Conservation (phyloP, 1,140 invertebrate genomes). For the Triops cancriformis region DNA sequence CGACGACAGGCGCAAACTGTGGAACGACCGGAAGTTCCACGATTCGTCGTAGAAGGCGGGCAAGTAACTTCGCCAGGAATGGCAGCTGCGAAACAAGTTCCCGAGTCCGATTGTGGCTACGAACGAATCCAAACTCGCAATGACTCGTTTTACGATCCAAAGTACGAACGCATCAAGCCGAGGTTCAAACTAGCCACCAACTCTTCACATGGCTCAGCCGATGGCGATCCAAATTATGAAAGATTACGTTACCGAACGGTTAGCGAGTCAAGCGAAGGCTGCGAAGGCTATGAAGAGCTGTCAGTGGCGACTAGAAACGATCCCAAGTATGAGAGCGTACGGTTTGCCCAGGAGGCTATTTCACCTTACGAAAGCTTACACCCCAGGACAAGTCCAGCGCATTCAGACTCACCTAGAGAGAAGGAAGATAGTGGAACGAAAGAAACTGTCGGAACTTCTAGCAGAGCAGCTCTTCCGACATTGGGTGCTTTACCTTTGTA, state of each 20-base stretch:
- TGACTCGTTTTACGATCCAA: constrained; percentile 25
- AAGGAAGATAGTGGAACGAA: not conserved
- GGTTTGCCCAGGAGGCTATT: not conserved
- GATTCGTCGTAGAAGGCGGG: constrained; percentile 5
- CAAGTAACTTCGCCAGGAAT: constrained; percentile 17
- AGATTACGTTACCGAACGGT: constrained; percentile 37
- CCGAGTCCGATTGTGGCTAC: constrained; percentile 27
- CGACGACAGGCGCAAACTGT: constrained; percentile 10
- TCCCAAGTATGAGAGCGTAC: not conserved
- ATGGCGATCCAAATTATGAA: constrained; percentile 43
- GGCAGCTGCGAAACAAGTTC: not conserved
- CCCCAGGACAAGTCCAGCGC: not conserved
- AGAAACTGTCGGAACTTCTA: not conserved
- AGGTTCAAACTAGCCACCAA: constrained; percentile 11
- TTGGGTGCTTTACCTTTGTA: constrained; percentile 19
- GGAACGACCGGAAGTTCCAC: not conserved
- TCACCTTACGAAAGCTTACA: not conserved
- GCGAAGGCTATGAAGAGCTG: not conserved
- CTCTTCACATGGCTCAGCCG: not conserved
- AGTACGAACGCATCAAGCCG: constrained; percentile 20
- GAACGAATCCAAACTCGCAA: constrained; percentile 22
- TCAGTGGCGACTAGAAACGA: not conserved
- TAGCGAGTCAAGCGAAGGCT: not conserved
- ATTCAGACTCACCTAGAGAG: not conserved
- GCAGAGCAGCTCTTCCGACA: not conserved